These are phyloP conservation scores for Pelobates fuscus DNA, from an alignment of 2,113 vertebrate genomes.

Conservation along the genomic window DNA sequence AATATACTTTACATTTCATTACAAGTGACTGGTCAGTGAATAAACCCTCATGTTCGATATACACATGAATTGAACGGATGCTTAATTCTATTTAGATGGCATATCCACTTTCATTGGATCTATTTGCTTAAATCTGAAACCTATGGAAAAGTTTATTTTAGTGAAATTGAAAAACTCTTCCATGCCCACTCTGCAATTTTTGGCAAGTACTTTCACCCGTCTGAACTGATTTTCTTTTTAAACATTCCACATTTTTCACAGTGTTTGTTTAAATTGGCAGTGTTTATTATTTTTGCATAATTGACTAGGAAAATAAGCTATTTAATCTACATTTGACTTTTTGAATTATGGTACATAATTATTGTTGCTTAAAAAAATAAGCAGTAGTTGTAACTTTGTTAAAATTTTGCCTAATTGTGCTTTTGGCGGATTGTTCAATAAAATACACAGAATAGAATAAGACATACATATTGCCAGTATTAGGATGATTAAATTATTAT, in stretches of 20 bases:
- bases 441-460: no score
- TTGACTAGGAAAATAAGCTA: slow-evolving; percentile 19
- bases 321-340: neutral
- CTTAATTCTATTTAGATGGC: no score
- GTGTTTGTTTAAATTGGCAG: slow-evolving; percentile 26
- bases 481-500: no score
- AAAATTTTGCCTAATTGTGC: no score
- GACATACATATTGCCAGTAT: no score
- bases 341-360: slow-evolving; percentile 9
- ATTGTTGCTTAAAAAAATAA: neutral
- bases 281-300: slow-evolving; percentile 39
- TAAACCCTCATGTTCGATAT: no score
- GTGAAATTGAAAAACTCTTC: neutral
- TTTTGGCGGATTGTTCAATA: no score
- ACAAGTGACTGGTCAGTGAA: no score
- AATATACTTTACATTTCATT: no score
- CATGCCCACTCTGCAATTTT: neutral
- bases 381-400: neutral
- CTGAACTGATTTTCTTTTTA: slow-evolving; percentile 7
- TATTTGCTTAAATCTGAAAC: no score
- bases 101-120: no score
- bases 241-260: slow-evolving; percentile 19
- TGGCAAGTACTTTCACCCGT: neutral
- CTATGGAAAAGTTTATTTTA: slow-evolving; percentile 12
- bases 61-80: no score